A percentile compares a stretch with the other conserved stretches of the same genome.
These are phyloP conservation scores for Carposina sasakii DNA, from an alignment of 1,140 invertebrate genomes.

Conservation along the genomic window DNA sequence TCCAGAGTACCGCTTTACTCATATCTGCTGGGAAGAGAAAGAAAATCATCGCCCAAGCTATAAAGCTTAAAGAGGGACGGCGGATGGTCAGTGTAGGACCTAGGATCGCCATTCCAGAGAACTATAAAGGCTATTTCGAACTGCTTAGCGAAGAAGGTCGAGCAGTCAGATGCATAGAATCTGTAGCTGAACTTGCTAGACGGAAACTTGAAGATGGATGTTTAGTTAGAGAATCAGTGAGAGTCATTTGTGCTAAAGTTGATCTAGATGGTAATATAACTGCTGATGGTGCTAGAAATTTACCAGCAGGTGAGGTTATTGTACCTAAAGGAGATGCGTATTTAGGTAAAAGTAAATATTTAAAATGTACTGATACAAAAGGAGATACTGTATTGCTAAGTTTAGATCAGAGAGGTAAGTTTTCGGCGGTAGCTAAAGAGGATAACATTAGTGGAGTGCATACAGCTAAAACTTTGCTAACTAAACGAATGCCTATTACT, in stretches of 20 bases:
- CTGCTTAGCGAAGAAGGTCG: constrained; percentile 93
- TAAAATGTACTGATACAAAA: constrained; percentile 89
- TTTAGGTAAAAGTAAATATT: constrained; percentile 81
- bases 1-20: constrained; percentile 88
- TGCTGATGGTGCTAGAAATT: constrained; percentile 82
- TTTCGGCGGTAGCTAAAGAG: constrained; percentile 91
- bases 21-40: constrained; percentile 86
- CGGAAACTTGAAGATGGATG: constrained; percentile 85
- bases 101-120: constrained; percentile 89
- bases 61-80: constrained; percentile 90
- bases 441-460: constrained; percentile 95
- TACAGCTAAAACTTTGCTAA: constrained; percentile 87
- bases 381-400: constrained; percentile 88
- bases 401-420: constrained; percentile 90
- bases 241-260: constrained; percentile 82
- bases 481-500: constrained; percentile 91
- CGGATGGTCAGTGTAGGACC: constrained; percentile 85
- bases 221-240: constrained; percentile 88
- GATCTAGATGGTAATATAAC: constrained; percentile 77
- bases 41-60: constrained; percentile 91
- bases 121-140: constrained; percentile 94
- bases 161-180: constrained; percentile 91
- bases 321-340: constrained; percentile 80
- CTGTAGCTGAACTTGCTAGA: constrained; percentile 85
- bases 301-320: constrained; percentile 87